Percentiles rank a stretch among this genome's conserved stretches.
Conservation (phyloP, 2,113 vertebrate genomes). For the Boulengeromyrus knoepffleri region DNA sequence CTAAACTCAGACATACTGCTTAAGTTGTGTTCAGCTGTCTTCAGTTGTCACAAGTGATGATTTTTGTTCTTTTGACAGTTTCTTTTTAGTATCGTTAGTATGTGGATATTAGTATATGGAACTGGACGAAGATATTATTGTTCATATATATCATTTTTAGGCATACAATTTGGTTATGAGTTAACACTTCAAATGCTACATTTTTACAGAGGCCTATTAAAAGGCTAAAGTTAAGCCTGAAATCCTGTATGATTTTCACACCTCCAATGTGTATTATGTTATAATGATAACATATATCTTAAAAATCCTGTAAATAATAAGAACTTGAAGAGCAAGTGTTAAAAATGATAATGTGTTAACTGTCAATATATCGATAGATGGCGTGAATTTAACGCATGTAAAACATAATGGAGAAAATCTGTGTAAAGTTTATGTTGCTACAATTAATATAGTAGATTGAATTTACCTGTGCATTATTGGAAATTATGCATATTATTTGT, state of each 20-base stretch:
- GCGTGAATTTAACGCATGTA: conserved; percentile 14
- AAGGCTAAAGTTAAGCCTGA: background rate
- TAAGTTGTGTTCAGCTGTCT: conserved; percentile 77
- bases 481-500: conserved; percentile 23
- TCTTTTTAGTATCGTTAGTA: conserved; percentile 15
- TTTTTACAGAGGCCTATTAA: background rate
- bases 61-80: conserved; percentile 67
- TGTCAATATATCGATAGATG: conserved; percentile 23
- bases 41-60: conserved; percentile 83
- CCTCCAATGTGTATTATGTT: conserved; percentile 10
- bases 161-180: background rate
- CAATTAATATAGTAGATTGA: conserved; percentile 18
- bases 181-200: background rate
- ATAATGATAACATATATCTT: conserved; percentile 17
- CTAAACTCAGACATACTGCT: conserved; percentile 37
- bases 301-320: conserved; percentile 29
- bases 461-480: conserved; percentile 22
- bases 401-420: conserved; percentile 27
- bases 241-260: background rate
- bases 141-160: background rate
- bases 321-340: conserved; percentile 27
- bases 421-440: conserved; percentile 23
- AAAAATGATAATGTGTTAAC: conserved; percentile 22
- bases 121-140: background rate
- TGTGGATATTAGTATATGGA: background rate